A percentile compares a stretch with the other conserved stretches of the same genome.
These are phyloP conservation scores for Spea multiplicata DNA, from an alignment of 2,113 vertebrate genomes.

Conservation along the genomic window DNA sequence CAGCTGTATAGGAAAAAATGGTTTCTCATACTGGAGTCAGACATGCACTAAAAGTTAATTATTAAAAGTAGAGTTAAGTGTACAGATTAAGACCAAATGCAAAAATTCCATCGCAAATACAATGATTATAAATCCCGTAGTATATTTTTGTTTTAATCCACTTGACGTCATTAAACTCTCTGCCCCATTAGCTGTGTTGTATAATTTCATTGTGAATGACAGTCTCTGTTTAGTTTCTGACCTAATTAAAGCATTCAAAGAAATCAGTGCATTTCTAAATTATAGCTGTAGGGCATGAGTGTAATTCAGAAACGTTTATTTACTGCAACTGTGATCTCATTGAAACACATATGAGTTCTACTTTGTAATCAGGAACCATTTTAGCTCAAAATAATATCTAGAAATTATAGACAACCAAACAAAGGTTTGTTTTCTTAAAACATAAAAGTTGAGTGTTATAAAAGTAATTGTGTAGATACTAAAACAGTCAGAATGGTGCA, in stretches of 20 bases:
- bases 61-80: background rate
- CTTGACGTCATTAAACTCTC: constrained; percentile 24
- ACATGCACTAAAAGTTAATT: background rate
- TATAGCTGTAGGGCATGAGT: constrained; percentile 20
- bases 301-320: constrained; percentile 10
- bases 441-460: background rate
- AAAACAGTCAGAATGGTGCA: background rate
- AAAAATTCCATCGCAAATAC: constrained; percentile 28
- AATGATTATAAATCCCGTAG: background rate
- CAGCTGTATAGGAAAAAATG: too few species aligned
- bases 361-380: background rate
- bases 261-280: constrained; percentile 29
- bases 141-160: background rate
- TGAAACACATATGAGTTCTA: constrained; percentile 2
- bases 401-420: background rate
- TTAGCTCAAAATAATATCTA: background rate
- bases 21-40: background rate
- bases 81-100: background rate
- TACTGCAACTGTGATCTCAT: constrained; percentile 12
- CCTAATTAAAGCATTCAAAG: constrained; percentile 22
- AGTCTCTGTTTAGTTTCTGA: constrained; percentile 28
- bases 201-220: constrained; percentile 15
- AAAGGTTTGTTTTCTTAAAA: background rate
- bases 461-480: background rate
- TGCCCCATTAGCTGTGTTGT: constrained; percentile 5